Conservation (phyloP, 2,888 invertebrate species). For the Drosophila limbata region DNA sequence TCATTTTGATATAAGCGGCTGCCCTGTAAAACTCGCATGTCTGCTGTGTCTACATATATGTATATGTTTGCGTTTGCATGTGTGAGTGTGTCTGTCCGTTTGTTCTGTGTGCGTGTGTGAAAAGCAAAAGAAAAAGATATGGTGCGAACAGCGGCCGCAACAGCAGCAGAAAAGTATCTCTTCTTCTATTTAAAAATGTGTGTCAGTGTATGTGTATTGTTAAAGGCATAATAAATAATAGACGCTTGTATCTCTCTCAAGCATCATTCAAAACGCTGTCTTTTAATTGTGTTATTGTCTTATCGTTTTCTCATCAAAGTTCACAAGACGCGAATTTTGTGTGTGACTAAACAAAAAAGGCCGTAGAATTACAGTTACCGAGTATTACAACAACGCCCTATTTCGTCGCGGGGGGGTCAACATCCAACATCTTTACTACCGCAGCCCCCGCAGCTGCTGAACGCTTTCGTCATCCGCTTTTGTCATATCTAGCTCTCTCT, state of each 20-base stretch:
- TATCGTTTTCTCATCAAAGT: conserved; percentile 66
- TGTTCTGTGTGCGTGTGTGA: conserved; percentile 47
- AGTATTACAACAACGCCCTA: conserved; percentile 68
- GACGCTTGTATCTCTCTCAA: conserved; percentile 39
- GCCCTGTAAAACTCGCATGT: conserved; percentile 49
- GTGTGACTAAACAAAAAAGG: conserved; percentile 62
- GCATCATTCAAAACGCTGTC: conserved; percentile 43
- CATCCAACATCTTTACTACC: conserved; percentile 45
- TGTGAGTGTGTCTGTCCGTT: conserved; percentile 39
- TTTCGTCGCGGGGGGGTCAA: conserved; percentile 43
- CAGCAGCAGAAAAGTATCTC: conserved; percentile 72
- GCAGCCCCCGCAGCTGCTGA: conserved; percentile 33
- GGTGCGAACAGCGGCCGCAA: conserved; percentile 54
- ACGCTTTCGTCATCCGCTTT: conserved; percentile 58
- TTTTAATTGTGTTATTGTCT: conserved; percentile 75
- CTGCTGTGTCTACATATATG: conserved; percentile 37
- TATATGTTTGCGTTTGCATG: conserved; percentile 23
- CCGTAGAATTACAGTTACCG: conserved; percentile 54
- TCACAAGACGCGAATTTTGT: conserved; percentile 56
- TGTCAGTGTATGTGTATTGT: conserved; percentile 77
- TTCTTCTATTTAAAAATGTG: conserved; percentile 79
- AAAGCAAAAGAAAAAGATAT: conserved; percentile 71
- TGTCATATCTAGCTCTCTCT: conserved; percentile 33
- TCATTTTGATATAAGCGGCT: conserved; percentile 28
- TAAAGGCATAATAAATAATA: conserved; percentile 73